A percentile compares a stretch with the other conserved stretches of the same genome.
Conservation (phyloP, 2,797 vertebrate genomes). For the Sebastes miniatus region DNA sequence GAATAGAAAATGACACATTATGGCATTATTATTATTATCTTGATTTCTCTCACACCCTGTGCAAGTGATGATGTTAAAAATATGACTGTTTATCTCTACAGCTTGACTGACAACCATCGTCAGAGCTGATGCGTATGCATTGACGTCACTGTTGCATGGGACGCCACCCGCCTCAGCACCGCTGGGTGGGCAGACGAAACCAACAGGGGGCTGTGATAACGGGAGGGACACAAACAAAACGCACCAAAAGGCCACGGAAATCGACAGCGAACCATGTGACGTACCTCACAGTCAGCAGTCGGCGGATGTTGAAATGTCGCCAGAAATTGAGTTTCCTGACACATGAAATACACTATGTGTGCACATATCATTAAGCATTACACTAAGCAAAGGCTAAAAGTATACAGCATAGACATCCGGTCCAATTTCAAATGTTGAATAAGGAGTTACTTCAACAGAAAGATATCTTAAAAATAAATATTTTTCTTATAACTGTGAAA, state of each 20-base stretch:
- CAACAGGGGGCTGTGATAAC: conserved; percentile 6
- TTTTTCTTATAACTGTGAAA: not conserved
- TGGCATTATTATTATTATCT: no score
- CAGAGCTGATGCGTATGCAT: not conserved
- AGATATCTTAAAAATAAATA: not conserved
- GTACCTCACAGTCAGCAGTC: not conserved
- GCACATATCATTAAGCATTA: not conserved
- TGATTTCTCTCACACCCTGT: not conserved
- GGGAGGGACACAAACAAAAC: not conserved
- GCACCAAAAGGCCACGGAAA: not conserved
- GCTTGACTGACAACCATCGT: not conserved
- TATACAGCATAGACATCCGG: not conserved
- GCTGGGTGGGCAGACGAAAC: conserved; percentile 4
- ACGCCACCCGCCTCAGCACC: not conserved
- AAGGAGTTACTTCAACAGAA: not conserved
- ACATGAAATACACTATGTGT: not conserved
- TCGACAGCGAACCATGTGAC: not conserved
- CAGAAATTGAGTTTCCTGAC: not conserved
- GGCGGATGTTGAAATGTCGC: not conserved
- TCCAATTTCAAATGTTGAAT: not conserved
- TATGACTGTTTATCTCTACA: not conserved
- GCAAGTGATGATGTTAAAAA: not conserved
- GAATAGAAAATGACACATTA: not conserved
- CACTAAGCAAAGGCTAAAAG: not conserved
- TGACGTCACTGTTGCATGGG: not conserved